Conservation (phyloP, 1,140 invertebrate species). For the Philotrypesis tridentata region DNA sequence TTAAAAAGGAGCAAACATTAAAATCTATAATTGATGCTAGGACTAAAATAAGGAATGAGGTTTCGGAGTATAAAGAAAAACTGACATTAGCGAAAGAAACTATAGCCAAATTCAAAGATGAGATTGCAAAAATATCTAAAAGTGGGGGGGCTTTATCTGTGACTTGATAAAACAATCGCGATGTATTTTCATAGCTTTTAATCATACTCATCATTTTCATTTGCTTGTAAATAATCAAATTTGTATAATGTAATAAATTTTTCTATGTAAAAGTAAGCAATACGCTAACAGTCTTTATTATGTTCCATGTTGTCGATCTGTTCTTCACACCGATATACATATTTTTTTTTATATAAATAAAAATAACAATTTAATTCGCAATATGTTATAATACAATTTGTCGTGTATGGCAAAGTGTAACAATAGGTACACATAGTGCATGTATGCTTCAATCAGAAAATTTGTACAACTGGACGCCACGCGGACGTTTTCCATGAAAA, state of each 20-base stretch:
- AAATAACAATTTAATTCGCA: conserved; percentile 68
- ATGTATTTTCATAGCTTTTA: conserved; percentile 7
- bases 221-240: conserved; percentile 42
- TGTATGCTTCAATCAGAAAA: conserved; percentile 60
- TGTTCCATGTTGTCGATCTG: conserved; percentile 59
- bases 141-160: conserved; percentile 51
- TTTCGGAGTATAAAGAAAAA: conserved; percentile 90
- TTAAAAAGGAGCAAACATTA: conserved; percentile 88
- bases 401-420: conserved; percentile 66
- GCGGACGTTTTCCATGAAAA: conserved; percentile 43
- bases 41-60: conserved; percentile 88
- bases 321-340: conserved; percentile 63
- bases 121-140: conserved; percentile 82
- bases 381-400: conserved; percentile 62
- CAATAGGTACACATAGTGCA: conserved; percentile 60
- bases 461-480: conserved; percentile 65
- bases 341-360: conserved; percentile 65
- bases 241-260: conserved; percentile 47
- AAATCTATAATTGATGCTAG: conserved; percentile 87
- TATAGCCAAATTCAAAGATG: conserved; percentile 90
- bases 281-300: conserved; percentile 70
- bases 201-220: conserved; percentile 16
- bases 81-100: conserved; percentile 92
- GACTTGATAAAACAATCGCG: conserved; percentile 22
- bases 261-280: conserved; percentile 52